Conservation (phyloP, 2,797 vertebrate genomes). For the Sus cebifrons region DNA sequence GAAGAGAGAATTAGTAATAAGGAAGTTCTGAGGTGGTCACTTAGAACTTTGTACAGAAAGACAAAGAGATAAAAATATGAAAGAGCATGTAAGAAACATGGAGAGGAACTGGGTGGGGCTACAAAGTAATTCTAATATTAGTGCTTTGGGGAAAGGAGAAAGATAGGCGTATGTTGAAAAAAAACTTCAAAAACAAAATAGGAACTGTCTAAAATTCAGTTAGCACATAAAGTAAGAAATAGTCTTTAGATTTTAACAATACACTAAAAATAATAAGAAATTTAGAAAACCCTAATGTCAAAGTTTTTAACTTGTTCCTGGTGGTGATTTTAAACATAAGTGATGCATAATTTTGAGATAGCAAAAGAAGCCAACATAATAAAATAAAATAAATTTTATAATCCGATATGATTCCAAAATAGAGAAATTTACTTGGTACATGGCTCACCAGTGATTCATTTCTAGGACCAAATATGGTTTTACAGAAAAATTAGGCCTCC, state of each 20-base stretch:
- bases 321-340: not conserved
- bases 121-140: not conserved
- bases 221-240: not conserved
- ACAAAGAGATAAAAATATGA: not conserved
- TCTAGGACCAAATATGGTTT: not conserved
- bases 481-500: not conserved
- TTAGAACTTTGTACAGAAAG: not conserved
- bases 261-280: constrained; percentile 53
- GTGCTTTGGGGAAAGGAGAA: not conserved
- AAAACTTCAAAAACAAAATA: constrained; percentile 47
- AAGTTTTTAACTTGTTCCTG: not conserved
- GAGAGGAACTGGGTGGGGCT: not conserved
- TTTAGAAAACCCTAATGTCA: constrained; percentile 23
- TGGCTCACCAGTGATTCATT: not conserved
- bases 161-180: not conserved
- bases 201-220: not conserved
- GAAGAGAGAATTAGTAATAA: not conserved
- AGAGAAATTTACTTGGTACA: not conserved
- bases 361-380: not conserved
- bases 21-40: not conserved
- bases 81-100: not conserved
- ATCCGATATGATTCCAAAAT: not conserved
- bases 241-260: constrained; percentile 39
- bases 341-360: not conserved
- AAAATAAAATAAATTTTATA: constrained; percentile 41